Evolutionary conservation across 2,888 invertebrate genomes (phyloP).

Genomic region (Anthophora plumipes): DNA sequence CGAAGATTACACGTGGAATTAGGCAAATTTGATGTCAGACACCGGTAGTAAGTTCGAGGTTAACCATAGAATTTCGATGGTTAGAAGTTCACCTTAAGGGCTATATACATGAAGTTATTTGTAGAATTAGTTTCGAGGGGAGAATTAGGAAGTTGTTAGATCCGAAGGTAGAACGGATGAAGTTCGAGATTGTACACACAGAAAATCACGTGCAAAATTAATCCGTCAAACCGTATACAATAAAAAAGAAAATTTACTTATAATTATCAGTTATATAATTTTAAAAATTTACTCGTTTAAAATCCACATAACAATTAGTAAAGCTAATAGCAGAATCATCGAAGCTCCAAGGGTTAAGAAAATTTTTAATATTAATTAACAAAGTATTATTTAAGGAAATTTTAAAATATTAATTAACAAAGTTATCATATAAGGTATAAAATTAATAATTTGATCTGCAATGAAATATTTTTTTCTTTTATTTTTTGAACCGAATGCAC

Average conservation of each 20-base stretch:
- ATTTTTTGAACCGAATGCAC: no score
- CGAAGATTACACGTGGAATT: not conserved
- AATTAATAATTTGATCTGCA: no score
- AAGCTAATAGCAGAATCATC: no score
- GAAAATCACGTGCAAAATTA: not conserved
- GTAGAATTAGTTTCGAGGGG: not conserved
- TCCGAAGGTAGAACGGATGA: not conserved
- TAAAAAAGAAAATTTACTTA: not conserved
- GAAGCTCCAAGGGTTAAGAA: no score
- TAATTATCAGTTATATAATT: not conserved
- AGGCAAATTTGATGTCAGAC: not conserved
- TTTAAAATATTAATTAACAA: no score
- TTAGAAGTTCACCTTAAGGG: not conserved
- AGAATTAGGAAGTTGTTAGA: not conserved
- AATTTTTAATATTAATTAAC: no score
- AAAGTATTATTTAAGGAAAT: no score
- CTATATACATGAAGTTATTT: not conserved
- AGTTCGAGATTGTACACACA: not conserved
- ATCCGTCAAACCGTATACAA: not conserved
- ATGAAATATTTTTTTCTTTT: not conserved
- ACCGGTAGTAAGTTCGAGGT: not conserved
- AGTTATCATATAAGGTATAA: no score
- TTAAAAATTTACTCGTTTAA: no score
- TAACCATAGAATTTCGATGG: not conserved
- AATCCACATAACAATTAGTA: no score